Evolutionary conservation across 2,888 invertebrate genomes (phyloP), one percentile per base, ranked within the genome.

Genomic region (Busseola fusca): DNA sequence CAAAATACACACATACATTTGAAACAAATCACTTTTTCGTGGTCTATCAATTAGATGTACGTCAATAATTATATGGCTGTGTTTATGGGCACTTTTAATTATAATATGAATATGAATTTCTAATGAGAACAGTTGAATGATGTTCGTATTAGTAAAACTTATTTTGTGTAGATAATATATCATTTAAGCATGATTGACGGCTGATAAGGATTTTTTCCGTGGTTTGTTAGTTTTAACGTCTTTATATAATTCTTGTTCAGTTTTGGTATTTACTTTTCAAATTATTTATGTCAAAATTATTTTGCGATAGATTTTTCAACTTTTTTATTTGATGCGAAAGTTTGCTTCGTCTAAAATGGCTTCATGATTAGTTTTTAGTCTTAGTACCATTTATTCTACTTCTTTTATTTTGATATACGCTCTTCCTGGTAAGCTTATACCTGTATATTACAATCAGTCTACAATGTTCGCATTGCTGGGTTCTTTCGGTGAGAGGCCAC

Each of bases 1-100:
- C 74, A 74, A 76, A 81, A 83, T 71, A 70, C 57, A 84, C 76
- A 77, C 80, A 79, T 83, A 78, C 73, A 62, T 77, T 75, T 82
- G 78, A 85, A 88, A 91, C 86, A 88, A 90, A 91, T 92, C 88
- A 89, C 85, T 89, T 87, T 83, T 84, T 82, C 92, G 91, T 91
- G 92, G 90, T 91, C 90, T 89, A 91, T 93, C 91, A 91, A 93
- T 93, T 93, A 93, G 87, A 85, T 77, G 85, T 83, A 87, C 88
- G 88, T 87, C 83, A 85, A 91, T 92, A 91, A 93, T 92, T 91
- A 90, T 89, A 84, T 86, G 78, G 84, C 78, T 84, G 77, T 77
- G 86, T 87, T 91, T 90, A 91, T 90, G 88, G 86, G 80, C 81
- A 86, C 84, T 88, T 90, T 90, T 91, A 91, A 91, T 92, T 92